Percentiles rank a stretch among this genome's conserved stretches.
These are phyloP conservation scores for Vidua macroura DNA, from an alignment of 2,113 vertebrate genomes.

Conservation along the genomic window DNA sequence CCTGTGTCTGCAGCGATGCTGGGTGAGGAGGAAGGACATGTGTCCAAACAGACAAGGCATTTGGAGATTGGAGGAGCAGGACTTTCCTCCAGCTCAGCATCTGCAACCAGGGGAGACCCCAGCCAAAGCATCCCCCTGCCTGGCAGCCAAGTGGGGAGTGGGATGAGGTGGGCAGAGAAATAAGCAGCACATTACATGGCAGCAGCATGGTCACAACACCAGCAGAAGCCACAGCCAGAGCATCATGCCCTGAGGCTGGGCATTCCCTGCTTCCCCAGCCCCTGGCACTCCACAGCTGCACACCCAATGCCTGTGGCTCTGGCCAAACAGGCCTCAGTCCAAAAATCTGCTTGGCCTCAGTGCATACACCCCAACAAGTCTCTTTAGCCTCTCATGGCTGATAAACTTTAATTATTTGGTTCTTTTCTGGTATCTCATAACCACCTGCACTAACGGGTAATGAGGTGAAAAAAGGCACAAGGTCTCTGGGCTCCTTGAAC, in stretches of 20 bases:
- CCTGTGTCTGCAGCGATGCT: fast-evolving
- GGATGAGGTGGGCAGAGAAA: background rate
- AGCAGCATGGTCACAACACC: background rate
- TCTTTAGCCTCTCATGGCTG: background rate
- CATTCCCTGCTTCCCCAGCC: background rate
- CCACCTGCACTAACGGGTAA: background rate
- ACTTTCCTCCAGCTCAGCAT: background rate
- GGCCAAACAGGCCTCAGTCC: background rate
- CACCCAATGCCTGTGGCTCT: fast-evolving
- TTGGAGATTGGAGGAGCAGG: background rate
- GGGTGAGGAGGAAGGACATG: background rate
- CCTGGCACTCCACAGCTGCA: background rate
- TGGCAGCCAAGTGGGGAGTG: background rate
- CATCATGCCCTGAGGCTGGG: background rate
- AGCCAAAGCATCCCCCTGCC: background rate
- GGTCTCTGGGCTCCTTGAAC: background rate
- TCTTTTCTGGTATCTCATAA: background rate
- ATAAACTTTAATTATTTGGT: background rate
- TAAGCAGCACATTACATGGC: fast-evolving
- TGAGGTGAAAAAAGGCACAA: background rate
- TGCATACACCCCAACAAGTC: background rate
- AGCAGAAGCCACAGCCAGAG: background rate
- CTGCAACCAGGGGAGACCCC: background rate
- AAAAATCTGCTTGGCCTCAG: background rate
- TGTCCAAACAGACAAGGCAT: background rate